Conservation (phyloP, 2,888 invertebrate genomes). For the Kryphioiulus occultus region DNA sequence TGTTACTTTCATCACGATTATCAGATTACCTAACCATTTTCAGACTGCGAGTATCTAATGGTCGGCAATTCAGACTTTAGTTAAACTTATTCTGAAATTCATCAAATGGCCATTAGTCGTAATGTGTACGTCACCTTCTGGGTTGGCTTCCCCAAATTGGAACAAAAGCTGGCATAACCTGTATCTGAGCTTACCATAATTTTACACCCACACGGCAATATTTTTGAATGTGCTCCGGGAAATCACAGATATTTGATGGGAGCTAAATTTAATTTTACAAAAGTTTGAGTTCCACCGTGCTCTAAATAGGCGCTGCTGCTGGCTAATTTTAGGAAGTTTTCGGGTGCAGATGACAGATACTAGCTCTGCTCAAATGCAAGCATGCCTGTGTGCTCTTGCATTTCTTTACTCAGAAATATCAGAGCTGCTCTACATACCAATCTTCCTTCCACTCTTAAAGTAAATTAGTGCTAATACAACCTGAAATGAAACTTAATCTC, state of each 20-base stretch:
- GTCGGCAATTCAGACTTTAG: not conserved
- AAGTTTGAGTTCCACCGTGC: conserved; percentile 1
- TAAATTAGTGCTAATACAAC: not conserved
- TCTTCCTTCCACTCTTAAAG: not conserved
- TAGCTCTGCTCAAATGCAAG: not conserved
- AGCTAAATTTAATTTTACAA: not conserved
- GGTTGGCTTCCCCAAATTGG: not conserved
- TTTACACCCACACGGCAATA: not conserved
- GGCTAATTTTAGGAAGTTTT: not conserved
- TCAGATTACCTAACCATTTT: too few species aligned
- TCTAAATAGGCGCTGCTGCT: not conserved
- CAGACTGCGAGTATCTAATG: too few species aligned
- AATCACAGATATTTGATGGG: not conserved
- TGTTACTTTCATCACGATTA: too few species aligned
- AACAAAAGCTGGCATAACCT: not conserved
- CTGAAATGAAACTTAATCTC: not conserved
- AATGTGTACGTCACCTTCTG: not conserved
- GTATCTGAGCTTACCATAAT: not conserved
- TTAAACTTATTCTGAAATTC: not conserved
- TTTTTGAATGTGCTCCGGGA: not conserved
- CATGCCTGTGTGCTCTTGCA: not conserved
- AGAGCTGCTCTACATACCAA: not conserved
- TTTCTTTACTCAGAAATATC: not conserved
- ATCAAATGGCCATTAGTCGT: not conserved
- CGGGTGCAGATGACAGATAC: not conserved